phyloP scores from a whole-genome alignment of 2,113 vertebrate genomes.

The Tetraodon nigroviridis region DNA sequence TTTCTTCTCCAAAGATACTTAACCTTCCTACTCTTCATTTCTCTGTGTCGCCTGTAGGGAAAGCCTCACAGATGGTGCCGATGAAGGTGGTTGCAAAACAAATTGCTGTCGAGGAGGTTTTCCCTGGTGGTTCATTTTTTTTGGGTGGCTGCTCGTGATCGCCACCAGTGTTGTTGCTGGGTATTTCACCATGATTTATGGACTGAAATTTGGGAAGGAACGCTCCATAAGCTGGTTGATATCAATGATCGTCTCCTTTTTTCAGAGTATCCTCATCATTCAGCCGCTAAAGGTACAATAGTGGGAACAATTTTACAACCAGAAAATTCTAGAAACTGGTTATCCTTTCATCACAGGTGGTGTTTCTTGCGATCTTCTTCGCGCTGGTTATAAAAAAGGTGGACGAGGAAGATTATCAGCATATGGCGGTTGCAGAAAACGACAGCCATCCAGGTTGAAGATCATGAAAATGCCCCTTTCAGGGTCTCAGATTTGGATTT shows the following conservation, averaged over 20 bases:
- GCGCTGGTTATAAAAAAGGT: conserved; percentile 83
- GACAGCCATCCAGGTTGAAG: conserved; percentile 43
- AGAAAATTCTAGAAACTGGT: too few relatives aligned
- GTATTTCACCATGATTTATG: conserved; percentile 89
- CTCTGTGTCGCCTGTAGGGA: conserved; percentile 10
- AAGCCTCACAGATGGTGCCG: conserved; percentile 17
- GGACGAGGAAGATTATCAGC: conserved; percentile 80
- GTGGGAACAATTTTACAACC: too few relatives aligned
- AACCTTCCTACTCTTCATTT: background rate
- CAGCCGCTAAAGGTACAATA: conserved; percentile 86
- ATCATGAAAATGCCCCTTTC: background rate
- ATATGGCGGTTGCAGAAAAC: conserved; percentile 26
- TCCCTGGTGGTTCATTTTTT: conserved; percentile 88
- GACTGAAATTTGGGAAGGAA: conserved; percentile 83
- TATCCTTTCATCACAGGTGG: conserved; percentile 71
- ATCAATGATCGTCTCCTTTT: conserved; percentile 85
- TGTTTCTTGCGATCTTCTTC: conserved; percentile 89
- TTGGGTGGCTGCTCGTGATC: conserved; percentile 84
- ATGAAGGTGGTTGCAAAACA: conserved; percentile 35
- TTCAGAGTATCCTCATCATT: conserved; percentile 86
- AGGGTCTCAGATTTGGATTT: background rate
- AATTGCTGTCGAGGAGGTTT: conserved; percentile 63
- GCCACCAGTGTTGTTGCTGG: conserved; percentile 77
- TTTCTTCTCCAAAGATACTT: too few relatives aligned
- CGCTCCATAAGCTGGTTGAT: conserved; percentile 88